Conservation (phyloP, 2,888 invertebrate genomes). For the Scaptomyza parva region DNA sequence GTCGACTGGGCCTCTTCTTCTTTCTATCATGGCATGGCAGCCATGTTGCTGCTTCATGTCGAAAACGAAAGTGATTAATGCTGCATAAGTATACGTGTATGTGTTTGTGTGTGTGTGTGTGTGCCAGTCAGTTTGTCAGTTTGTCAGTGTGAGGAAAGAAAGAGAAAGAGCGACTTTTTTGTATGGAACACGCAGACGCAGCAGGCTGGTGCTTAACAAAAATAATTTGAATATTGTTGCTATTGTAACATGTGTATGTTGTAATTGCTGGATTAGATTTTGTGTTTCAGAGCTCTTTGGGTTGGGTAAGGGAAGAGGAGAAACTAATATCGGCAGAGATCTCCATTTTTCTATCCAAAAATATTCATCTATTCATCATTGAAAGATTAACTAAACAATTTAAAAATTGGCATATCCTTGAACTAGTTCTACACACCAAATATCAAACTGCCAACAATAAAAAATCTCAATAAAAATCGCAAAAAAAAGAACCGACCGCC, state of each 20-base stretch:
- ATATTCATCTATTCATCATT: not conserved
- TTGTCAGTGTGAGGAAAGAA: too few relatives aligned
- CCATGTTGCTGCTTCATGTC: constrained; percentile 50
- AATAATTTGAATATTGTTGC: constrained; percentile 18
- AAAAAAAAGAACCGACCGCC: constrained; percentile 54
- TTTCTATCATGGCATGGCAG: constrained; percentile 46
- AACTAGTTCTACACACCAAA: constrained; percentile 67
- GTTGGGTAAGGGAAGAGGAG: too few relatives aligned
- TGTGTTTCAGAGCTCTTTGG: constrained; percentile 4
- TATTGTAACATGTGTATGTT: constrained; percentile 54
- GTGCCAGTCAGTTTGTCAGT: too few relatives aligned
- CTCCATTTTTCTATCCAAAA: too few relatives aligned
- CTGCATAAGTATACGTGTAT: constrained; percentile 10
- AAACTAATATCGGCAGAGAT: not conserved
- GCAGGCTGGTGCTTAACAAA: constrained; percentile 55
- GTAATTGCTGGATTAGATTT: constrained; percentile 75
- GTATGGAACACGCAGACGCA: constrained; percentile 57
- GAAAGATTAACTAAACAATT: constrained; percentile 16
- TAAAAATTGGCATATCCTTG: constrained; percentile 65
- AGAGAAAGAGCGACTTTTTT: constrained; percentile 9
- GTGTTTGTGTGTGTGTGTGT: not conserved
- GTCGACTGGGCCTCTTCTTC: constrained; percentile 29
- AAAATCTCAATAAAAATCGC: constrained; percentile 47
- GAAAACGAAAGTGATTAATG: constrained; percentile 77
- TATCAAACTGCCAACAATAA: constrained; percentile 32